Percentiles rank a stretch among this genome's conserved stretches.
These are phyloP conservation scores for Ceratina calcarata DNA, from an alignment of 1,140 invertebrate species.

Conservation along the genomic window DNA sequence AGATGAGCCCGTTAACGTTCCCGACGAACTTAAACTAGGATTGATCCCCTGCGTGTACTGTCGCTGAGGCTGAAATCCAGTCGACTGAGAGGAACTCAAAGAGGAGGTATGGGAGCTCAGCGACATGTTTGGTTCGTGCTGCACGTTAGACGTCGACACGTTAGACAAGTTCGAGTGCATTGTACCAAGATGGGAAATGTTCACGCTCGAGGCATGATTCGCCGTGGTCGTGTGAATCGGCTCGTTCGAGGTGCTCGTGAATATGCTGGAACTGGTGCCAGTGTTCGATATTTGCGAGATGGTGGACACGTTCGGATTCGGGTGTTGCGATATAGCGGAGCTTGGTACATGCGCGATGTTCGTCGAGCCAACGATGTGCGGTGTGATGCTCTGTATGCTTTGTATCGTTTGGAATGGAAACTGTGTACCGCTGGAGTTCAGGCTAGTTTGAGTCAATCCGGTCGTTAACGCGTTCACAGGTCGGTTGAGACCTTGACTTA, in stretches of 20 bases:
- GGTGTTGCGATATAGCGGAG: conserved; percentile 70
- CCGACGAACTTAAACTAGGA: conserved; percentile 63
- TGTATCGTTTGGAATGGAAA: conserved; percentile 78
- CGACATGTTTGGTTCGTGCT: conserved; percentile 68
- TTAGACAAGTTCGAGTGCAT: conserved; percentile 77
- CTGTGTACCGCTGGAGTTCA: conserved; percentile 72
- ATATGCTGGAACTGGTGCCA: conserved; percentile 68
- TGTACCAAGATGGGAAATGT: conserved; percentile 74
- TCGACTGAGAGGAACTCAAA: conserved; percentile 66
- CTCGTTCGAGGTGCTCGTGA: conserved; percentile 73
- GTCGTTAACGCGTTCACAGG: conserved; percentile 72
- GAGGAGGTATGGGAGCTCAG: conserved; percentile 65
- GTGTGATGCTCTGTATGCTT: conserved; percentile 77
- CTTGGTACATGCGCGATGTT: conserved; percentile 72
- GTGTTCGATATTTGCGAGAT: conserved; percentile 70
- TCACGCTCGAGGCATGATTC: conserved; percentile 70
- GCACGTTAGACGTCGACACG: conserved; percentile 72
- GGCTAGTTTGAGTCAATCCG: conserved; percentile 70
- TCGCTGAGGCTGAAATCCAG: conserved; percentile 68
- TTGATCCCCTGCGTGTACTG: conserved; percentile 73
- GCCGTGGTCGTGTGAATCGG: conserved; percentile 71
- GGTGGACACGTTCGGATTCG: conserved; percentile 65
- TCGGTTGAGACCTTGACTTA: conserved; percentile 72
- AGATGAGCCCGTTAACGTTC: conserved; percentile 63
- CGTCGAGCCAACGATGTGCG: conserved; percentile 75